Conservation (phyloP, 2,888 invertebrate species). For the Drosophila vallismaia region DNA sequence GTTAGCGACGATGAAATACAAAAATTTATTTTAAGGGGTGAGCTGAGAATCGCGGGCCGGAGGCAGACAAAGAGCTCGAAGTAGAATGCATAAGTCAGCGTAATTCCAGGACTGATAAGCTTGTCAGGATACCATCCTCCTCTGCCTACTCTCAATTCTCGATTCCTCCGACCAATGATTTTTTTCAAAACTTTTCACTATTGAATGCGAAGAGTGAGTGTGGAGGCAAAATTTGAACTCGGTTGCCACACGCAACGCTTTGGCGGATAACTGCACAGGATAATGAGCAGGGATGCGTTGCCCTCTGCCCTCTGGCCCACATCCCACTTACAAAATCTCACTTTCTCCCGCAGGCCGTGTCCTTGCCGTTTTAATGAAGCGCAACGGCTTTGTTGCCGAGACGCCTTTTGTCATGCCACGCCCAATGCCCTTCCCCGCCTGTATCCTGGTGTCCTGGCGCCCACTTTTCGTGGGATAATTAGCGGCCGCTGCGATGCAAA, state of each 20-base stretch:
- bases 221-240: constrained; percentile 42
- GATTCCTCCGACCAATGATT: background rate
- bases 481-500: constrained; percentile 80
- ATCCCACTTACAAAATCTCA: background rate
- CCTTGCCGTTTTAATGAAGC: constrained; percentile 81
- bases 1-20: constrained; percentile 40
- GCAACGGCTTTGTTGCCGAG: constrained; percentile 58
- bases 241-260: constrained; percentile 63
- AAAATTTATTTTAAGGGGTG: constrained; percentile 47
- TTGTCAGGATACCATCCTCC: constrained; percentile 59
- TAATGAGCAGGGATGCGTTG: constrained; percentile 62
- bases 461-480: constrained; percentile 73
- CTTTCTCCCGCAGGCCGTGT: constrained; percentile 26
- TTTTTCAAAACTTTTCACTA: constrained; percentile 55
- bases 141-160: background rate
- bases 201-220: constrained; percentile 56
- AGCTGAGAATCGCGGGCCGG: constrained; percentile 19
- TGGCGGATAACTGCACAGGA: constrained; percentile 72
- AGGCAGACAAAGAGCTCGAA: constrained; percentile 39
- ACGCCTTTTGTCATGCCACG: constrained; percentile 33
- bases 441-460: background rate
- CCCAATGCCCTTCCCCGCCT: background rate
- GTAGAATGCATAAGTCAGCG: constrained; percentile 59
- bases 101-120: constrained; percentile 67
- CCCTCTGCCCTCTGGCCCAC: background rate